These are phyloP conservation scores for Eupithecia inturbata DNA, from an alignment of 2,888 invertebrate species.

Conservation along the genomic window DNA sequence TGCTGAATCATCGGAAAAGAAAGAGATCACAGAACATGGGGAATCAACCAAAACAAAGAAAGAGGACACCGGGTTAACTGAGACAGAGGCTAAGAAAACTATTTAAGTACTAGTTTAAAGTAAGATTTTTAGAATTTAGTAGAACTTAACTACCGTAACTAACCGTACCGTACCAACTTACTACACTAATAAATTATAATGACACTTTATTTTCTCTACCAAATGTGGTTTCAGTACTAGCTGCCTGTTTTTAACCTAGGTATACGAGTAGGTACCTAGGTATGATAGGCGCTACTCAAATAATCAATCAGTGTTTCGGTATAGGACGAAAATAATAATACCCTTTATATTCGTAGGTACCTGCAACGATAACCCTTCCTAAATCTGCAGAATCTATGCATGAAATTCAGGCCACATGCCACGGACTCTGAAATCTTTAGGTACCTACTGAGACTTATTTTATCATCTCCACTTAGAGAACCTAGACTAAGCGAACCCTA, in stretches of 20 bases:
- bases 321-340: too few species aligned
- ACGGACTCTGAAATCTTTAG: not conserved
- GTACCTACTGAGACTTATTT: not conserved
- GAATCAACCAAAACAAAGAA: conserved; percentile 30
- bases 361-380: not conserved
- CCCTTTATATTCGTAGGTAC: not conserved
- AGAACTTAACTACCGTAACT: not conserved
- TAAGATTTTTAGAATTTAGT: conserved; percentile 9
- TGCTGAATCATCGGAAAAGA: conserved; percentile 12
- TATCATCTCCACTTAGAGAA: not conserved
- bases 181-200: not conserved
- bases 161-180: not conserved
- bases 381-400: not conserved
- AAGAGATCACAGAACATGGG: conserved; percentile 33
- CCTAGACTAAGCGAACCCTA: not conserved
- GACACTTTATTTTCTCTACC: not conserved
- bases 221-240: not conserved
- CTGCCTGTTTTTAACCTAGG: not conserved
- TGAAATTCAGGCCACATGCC: not conserved
- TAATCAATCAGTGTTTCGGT: not conserved
- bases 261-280: too few species aligned
- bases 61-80: conserved; percentile 24
- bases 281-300: not conserved
- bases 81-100: conserved; percentile 61
- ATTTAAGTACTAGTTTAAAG: conserved; percentile 45